Evolutionary conservation across 2,113 vertebrate genomes (phyloP), one percentile per base, ranked within the genome.

Genomic region (Himantopus leucocephalus): DNA sequence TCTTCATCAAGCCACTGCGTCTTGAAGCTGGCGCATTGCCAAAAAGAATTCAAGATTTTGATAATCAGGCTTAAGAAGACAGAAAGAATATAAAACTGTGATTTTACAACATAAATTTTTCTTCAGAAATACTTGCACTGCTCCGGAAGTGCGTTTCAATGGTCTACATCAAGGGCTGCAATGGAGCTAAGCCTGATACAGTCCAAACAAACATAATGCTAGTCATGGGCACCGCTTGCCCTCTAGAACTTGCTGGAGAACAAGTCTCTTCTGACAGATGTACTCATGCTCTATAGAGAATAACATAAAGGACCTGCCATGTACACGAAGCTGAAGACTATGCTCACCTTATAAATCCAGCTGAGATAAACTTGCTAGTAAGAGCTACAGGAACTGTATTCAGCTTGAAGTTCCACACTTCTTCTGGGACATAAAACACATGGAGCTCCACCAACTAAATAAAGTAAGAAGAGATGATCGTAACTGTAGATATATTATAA

Each of bases 261-360:
- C 30, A 67, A 32, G 7, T 34, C 37, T 88, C 41, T 92, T 70
- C 39, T 67, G 43, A 72, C n/a, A 88, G 63, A 75, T 23, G 10
- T 21, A 88, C 70, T 7, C 81, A 47, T 73, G 34, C 41, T 88
- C 83, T 45, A 13, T 2, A 63, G n/a, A 83, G 29, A 26, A 26
- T 39, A 68, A 43, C 10, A 8, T 29, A 62, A 78, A 89, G 66
- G 30, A 67, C 14, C 23, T 64, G 63, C 35, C 37, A 64, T 0
- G 0, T 16, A 87, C 56, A 26, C 12, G 24, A 77, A 58, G 72
- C 43, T 82, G 24, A 83, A 60, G 93, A 96, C 53, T 48, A 39
- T 75, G 94, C 97, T 98, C 93, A 98, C 99, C 99, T 99, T 98
- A 99, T 99, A 97, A 99, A 99, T 77, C 99, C 99, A 14, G 98